Base-by-base conservation (phyloP, 2,797 vertebrate species). In the Adrianichthys oophorus region DNA sequence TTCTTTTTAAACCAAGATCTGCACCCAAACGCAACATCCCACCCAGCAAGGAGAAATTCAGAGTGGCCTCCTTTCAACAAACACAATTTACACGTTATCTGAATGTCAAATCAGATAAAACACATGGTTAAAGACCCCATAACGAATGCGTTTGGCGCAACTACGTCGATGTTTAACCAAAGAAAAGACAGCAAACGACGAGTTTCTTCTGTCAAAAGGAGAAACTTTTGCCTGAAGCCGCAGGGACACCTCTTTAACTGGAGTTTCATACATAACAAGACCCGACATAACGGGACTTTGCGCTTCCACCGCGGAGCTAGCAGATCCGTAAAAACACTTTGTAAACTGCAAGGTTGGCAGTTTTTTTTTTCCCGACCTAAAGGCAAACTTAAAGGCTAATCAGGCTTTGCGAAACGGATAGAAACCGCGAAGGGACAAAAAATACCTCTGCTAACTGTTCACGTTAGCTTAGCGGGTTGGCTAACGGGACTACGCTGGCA, bases 401-500 rank as follows among this genome's bases (percentile, higher is more conserved):
- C 0, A 4, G 4, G 6, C 15, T 18, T 12, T 19, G 15, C 2
- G 2, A 48, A 1, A 6, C 1, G 0, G 1, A 1, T 15, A 21
- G 3, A 0, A 5, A 47, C 1, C 4, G 2, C 5, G 5, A 48
- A 12, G 6, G 13, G 15, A 17, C 43, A 29, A n/a, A 45, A 29
- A 8, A 18, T 24, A 8, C 3, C 23, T 19, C 48, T 2, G 65
- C 59, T 67, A 59, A 52, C 57, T 7, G 18, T 49, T 45, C n/a
- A 1, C 55, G 71, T 72, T 67, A 37, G 12, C 32, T 37, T 37
- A 37, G 32, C 32, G 32, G 32, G 32, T 13, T 37, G 12, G 32
- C 32, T 37, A 37, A 37, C 32, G 32, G 32, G 32, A 83, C 83
- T 87, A 52, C 83, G 83, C 76, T 79, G 86, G 86, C 79, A 78